A percentile compares a stretch with the other conserved stretches of the same genome.
phyloP scores from a whole-genome alignment of 2,888 invertebrate genomes.

The Chironomus riparius region DNA sequence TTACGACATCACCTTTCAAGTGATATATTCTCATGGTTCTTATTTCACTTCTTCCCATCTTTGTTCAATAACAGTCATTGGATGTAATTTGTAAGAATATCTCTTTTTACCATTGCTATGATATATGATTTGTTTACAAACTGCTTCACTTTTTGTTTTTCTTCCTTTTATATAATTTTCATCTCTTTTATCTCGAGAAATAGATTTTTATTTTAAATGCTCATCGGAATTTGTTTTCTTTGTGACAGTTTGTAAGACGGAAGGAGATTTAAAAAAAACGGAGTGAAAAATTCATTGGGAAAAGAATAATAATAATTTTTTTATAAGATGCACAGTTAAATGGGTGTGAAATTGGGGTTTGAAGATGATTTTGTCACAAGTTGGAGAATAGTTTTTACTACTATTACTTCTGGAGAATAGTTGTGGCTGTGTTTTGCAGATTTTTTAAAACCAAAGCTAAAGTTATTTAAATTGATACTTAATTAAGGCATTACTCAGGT shows the following conservation, averaged over 20 bases:
- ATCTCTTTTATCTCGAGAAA: neutral
- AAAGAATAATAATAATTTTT: too few species aligned
- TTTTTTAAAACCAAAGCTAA: too few species aligned
- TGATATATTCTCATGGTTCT: neutral
- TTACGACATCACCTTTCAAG: constrained; percentile 10
- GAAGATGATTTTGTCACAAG: too few species aligned
- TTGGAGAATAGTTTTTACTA: too few species aligned
- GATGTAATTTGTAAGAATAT: neutral
- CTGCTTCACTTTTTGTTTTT: neutral
- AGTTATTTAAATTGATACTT: too few species aligned
- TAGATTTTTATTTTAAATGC: neutral
- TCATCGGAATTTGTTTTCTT: neutral
- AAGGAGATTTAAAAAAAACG: too few species aligned
- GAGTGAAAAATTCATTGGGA: too few species aligned
- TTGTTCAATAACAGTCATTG: neutral
- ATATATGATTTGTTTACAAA: constrained; percentile 26
- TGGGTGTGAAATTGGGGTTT: too few species aligned
- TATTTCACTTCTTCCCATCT: neutral
- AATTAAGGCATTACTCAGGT: too few species aligned
- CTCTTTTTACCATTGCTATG: neutral
- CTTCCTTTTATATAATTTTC: neutral
- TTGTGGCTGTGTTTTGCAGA: too few species aligned
- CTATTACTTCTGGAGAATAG: too few species aligned
- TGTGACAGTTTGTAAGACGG: neutral
- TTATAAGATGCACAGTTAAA: too few species aligned